Base-by-base conservation (phyloP, 2,113 vertebrate species). In the Probosciger aterrimus region DNA sequence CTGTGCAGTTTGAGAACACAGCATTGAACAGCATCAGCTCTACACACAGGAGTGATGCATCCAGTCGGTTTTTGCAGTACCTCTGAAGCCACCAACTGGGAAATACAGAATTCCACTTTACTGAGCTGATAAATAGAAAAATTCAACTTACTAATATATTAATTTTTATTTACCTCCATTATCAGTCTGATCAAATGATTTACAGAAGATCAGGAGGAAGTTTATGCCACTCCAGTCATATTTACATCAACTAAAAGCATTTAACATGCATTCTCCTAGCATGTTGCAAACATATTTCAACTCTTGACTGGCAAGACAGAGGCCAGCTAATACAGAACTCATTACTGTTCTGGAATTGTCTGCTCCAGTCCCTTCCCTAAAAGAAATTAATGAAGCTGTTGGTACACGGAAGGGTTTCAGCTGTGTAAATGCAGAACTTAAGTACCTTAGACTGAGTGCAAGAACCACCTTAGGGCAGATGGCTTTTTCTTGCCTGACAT, bases 191-290 rank as follows among this genome's bases (percentile, higher is more conserved):
- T 24, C 16, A 64, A 82, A 78, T 13, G 4, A 83, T 74, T 84
- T 31, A 78, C 24, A 67, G 43, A 13, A 71, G 33, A 55, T 62
- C 7, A 79, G 57, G 39, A 71, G 44, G 60, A 69, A 62, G 39
- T 9, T 44, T 62, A 77, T 31, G 24, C 3, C 30, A 4, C 67
- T 92, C 46, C 35, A 70, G 64, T 23, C 37, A 46, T 28, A 50
- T 43, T 75, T 59, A 57, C 12, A 68, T 24, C 17, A 73, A 22
- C 50, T 39, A 33, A 13, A 85, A 85, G 46, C 23, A 67, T 0
- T 0, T 11, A 93, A 43, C 0, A 0, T 7, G 25, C 3, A 2
- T 62, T 85, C 11, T 69, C 37, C n/a, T 27, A 33, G 9, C 47
- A 68, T 3, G 22, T 1, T 47, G 43, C 16, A 75, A 75, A 71